A percentile compares a stretch with the other conserved stretches of the same genome.
Evolutionary conservation across 2,888 invertebrate species (phyloP).

Genomic region (Platycheirus albimanus): DNA sequence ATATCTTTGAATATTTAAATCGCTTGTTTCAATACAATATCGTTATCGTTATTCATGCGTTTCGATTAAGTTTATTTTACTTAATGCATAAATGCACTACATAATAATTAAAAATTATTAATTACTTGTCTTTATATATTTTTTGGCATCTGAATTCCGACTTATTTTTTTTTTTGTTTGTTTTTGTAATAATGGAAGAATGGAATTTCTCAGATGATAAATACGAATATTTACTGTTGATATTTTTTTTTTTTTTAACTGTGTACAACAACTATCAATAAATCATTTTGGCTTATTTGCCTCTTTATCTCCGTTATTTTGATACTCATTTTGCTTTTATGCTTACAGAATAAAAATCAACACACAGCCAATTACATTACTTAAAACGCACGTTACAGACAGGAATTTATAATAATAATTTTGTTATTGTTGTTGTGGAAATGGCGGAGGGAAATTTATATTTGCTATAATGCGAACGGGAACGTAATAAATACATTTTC

Average conservation of each 20-base stretch:
- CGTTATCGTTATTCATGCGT: constrained; percentile 24
- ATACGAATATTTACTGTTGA: constrained; percentile 51
- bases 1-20: no score
- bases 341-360: constrained; percentile 64
- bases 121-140: constrained; percentile 42
- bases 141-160: constrained; percentile 69
- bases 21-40: background rate
- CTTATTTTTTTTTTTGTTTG: constrained; percentile 27
- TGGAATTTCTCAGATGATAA: constrained; percentile 64
- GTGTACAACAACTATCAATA: constrained; percentile 48
- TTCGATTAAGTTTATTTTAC: constrained; percentile 7
- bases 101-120: constrained; percentile 53
- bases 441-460: constrained; percentile 43
- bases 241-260: constrained; percentile 35
- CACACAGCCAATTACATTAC: constrained; percentile 65
- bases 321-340: constrained; percentile 45
- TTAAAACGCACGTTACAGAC: constrained; percentile 41
- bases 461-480: constrained; percentile 7
- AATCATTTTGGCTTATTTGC: constrained; percentile 49
- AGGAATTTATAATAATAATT: constrained; percentile 58
- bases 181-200: constrained; percentile 56
- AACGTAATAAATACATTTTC: constrained; percentile 30
- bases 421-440: constrained; percentile 38
- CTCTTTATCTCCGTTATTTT: constrained; percentile 24
- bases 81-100: constrained; percentile 50